These are phyloP conservation scores for Notarius quadriscutis DNA, from an alignment of 2,113 vertebrate species.

Conservation along the genomic window DNA sequence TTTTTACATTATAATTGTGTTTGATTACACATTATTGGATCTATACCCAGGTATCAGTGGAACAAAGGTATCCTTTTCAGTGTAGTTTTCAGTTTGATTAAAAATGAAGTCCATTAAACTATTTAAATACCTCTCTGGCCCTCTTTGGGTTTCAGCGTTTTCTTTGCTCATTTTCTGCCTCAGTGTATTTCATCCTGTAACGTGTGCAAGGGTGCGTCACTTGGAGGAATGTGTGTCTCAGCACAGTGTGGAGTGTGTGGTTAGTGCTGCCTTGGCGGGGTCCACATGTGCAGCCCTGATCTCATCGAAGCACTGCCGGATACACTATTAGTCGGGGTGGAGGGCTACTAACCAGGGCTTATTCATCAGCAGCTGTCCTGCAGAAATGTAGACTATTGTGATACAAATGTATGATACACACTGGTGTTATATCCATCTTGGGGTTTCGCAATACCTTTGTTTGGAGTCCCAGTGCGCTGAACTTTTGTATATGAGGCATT, in stretches of 20 bases:
- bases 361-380: slow-evolving; percentile 26
- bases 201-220: slow-evolving; percentile 32
- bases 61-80: background rate
- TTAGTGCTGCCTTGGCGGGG: slow-evolving; percentile 44
- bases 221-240: slow-evolving; percentile 49
- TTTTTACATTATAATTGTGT: background rate
- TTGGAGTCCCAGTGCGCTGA: background rate
- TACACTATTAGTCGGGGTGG: background rate
- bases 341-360: background rate
- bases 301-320: slow-evolving; percentile 18
- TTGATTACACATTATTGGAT: background rate
- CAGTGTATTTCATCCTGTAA: slow-evolving; percentile 5
- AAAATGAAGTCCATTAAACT: background rate
- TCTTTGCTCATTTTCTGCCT: background rate
- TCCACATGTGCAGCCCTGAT: slow-evolving; percentile 40
- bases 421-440: background rate
- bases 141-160: background rate
- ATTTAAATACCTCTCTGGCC: background rate
- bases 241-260: slow-evolving; percentile 50
- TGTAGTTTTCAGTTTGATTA: background rate
- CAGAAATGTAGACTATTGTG: background rate
- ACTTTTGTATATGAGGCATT: background rate
- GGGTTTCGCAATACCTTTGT: background rate
- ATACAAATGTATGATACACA: background rate
- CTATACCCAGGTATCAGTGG: background rate